These are phyloP conservation scores for Porites lutea DNA, from an alignment of 64 coral and sea anemone genomes.

Conservation along the genomic window DNA sequence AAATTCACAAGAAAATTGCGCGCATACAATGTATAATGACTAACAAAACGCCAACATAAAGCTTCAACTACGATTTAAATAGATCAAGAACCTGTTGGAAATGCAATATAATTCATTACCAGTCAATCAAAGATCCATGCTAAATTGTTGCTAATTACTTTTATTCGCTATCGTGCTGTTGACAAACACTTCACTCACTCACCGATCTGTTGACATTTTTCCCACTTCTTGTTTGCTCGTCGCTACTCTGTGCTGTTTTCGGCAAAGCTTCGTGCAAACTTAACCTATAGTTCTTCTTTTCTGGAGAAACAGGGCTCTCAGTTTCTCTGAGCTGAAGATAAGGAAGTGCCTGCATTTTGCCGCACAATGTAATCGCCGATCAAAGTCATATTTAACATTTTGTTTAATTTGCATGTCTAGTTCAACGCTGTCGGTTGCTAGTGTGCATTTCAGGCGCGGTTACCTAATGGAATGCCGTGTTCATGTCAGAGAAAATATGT, in stretches of 20 bases:
- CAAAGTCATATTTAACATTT: not conserved
- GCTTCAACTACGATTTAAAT: not conserved
- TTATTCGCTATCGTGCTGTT: not conserved
- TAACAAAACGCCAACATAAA: too few relatives aligned
- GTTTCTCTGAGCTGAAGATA: conserved; percentile 55
- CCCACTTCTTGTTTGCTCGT: conserved; percentile 1
- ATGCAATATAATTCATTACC: not conserved
- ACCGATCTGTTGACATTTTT: conserved; percentile 47
- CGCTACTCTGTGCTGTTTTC: not conserved
- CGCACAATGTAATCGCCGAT: conserved; percentile 3
- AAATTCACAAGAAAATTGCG: too few relatives aligned
- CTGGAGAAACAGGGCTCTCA: conserved; percentile 10
- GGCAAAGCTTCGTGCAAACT: conserved; percentile 22
- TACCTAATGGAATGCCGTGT: conserved; percentile 33
- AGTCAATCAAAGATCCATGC: not conserved
- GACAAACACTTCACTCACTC: conserved; percentile 32
- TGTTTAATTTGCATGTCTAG: not conserved
- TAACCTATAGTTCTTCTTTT: conserved; percentile 61
- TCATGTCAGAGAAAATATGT: not conserved
- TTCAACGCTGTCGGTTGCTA: conserved; percentile 28
- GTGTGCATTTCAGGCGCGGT: conserved; percentile 11
- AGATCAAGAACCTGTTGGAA: not conserved
- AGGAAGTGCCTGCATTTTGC: conserved; percentile 67
- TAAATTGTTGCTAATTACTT: not conserved
- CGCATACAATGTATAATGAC: too few relatives aligned